Base-by-base conservation (phyloP, 1,140 invertebrate genomes). In the Tetraneura akinire region DNA sequence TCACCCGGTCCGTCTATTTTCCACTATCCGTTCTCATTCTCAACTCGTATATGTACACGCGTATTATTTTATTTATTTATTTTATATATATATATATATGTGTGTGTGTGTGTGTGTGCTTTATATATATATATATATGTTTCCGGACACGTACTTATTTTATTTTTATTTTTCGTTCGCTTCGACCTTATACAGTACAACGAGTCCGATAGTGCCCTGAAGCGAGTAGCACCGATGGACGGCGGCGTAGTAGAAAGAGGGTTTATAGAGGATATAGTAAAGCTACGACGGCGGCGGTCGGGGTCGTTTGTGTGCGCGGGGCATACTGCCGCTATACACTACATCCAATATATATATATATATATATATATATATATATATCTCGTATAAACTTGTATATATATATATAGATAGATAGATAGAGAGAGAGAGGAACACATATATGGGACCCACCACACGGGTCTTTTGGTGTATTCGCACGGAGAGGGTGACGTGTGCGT, bases 131-230 rank as follows among this genome's bases (percentile, higher is more conserved):
- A 18, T 68, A 68, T 68, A 68, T 16, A 68, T 42, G 14, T 68
- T 68, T 68, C 66, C 42, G 66, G 66, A 68, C 66, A 68, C 66
- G 66, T 68, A 68, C 47, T 68, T 68, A 47, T 66, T 66, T 66
- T n/a, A 8, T 53, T 53, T n/a, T 53, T n/a, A n/a, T 57, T 57
- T 23, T 57, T 57, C 62, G 66, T 68, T 68, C 21, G 37, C 42
- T 47, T 23, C 66, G 66, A 68, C 66, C 66, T 45, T 68, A n/a
- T n/a, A 47, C 42, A 45, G 42, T 68, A 68, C 37, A 68, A 26
- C 66, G 66, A 21, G 37, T 68, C 66, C 66, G 66, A 68, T 68
- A 68, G 66, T 68, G n/a, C 66, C 66, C 42, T 37, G 66, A 23
- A 68, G 21, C 42, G 42, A 37, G 66, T 23, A 21, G 18, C 45